A percentile compares a stretch with the other conserved stretches of the same genome.
phyloP scores from a whole-genome alignment of 2,888 invertebrate species.

The Anoncus sp. region DNA sequence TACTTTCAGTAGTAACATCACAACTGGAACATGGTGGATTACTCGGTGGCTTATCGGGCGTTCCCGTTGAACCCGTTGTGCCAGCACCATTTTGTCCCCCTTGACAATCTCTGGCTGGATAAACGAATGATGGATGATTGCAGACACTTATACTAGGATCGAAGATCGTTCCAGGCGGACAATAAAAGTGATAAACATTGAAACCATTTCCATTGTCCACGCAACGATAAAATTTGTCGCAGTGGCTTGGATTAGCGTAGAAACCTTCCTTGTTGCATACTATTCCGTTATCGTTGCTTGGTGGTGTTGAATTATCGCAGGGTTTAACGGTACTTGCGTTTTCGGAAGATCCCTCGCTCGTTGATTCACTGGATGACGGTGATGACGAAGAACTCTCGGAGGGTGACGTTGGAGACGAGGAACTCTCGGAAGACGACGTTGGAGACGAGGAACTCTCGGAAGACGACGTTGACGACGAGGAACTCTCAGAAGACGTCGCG shows the following conservation, averaged over 20 bases:
- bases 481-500: conserved; percentile 4
- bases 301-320: conserved; percentile 65
- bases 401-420: conserved; percentile 6
- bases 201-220: conserved; percentile 87
- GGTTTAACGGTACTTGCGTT: conserved; percentile 49
- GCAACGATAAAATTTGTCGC: conserved; percentile 89
- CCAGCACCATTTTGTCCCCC: conserved; percentile 5
- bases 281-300: conserved; percentile 72
- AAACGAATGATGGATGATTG: conserved; percentile 88
- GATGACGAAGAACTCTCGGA: conserved; percentile 20
- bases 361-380: conserved; percentile 40
- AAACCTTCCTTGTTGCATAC: conserved; percentile 86
- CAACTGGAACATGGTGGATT: conserved; percentile 25
- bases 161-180: conserved; percentile 89
- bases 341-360: conserved; percentile 37
- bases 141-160: conserved; percentile 88
- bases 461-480: conserved; percentile 36
- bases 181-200: conserved; percentile 88
- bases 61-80: neutral
- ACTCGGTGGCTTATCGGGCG: conserved; percentile 29
- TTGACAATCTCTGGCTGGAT: conserved; percentile 83
- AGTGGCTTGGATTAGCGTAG: conserved; percentile 86
- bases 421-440: conserved; percentile 24
- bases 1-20: no score
- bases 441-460: conserved; percentile 36